phyloP scores from a whole-genome alignment of 1,140 invertebrate species.

The Dendrolimus punctatus region DNA sequence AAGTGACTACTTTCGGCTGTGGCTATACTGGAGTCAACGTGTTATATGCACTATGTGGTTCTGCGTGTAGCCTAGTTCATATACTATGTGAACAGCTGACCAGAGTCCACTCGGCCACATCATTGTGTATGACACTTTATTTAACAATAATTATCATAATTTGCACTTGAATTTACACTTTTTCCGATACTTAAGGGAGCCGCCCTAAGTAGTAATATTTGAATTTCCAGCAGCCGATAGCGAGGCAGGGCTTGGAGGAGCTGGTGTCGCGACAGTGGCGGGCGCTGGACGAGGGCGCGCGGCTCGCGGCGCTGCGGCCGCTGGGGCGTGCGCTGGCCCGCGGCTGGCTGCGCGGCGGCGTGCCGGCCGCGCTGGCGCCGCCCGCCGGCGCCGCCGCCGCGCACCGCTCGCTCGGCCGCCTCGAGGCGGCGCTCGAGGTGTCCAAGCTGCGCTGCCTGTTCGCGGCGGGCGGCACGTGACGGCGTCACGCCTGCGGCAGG shows the following conservation, averaged over 20 bases:
- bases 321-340: background rate
- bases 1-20: too few species aligned
- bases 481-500: slow-evolving; percentile 18
- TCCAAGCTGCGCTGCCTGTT: slow-evolving; percentile 8
- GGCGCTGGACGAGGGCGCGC: slow-evolving; percentile 2
- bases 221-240: background rate
- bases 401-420: slow-evolving; percentile 2
- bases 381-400: slow-evolving; percentile 4
- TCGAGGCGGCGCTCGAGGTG: slow-evolving; percentile 3
- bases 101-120: too few species aligned
- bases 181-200: too few species aligned
- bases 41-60: too few species aligned
- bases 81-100: too few species aligned
- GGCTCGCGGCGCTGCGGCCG: slow-evolving; percentile 3
- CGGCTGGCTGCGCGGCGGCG: slow-evolving; percentile 1
- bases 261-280: slow-evolving; percentile 1
- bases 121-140: too few species aligned
- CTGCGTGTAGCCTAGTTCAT: too few species aligned
- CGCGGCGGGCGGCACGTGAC: background rate
- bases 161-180: too few species aligned
- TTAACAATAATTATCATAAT: too few species aligned
- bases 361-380: slow-evolving; percentile 5
- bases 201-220: too few species aligned
- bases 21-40: too few species aligned
- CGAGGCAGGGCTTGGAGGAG: background rate